Percentiles rank a stretch among this genome's conserved stretches.
These are phyloP conservation scores for Dicranocentrus wangi DNA, from an alignment of 2,888 invertebrate species.

Conservation along the genomic window DNA sequence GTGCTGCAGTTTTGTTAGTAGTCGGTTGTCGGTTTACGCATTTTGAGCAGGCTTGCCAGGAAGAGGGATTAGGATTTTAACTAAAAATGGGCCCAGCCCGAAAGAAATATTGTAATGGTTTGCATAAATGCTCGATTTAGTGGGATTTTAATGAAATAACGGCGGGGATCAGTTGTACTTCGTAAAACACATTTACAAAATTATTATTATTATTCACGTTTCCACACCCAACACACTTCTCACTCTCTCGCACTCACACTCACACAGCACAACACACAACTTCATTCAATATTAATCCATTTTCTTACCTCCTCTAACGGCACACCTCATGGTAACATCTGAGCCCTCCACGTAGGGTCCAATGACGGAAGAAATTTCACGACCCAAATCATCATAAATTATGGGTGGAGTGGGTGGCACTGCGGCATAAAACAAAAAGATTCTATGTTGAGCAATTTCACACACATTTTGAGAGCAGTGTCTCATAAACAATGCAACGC, in stretches of 20 bases:
- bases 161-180: slow-evolving; percentile 20
- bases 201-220: too few species aligned
- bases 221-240: not conserved
- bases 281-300: slow-evolving; percentile 49
- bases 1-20: slow-evolving; percentile 5
- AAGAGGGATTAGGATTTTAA: not conserved
- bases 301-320: slow-evolving; percentile 87
- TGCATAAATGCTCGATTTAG: slow-evolving; percentile 55
- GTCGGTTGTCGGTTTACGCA: too few species aligned
- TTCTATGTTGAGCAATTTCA: slow-evolving; percentile 12
- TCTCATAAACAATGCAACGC: slow-evolving; percentile 23
- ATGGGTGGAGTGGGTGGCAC: slow-evolving; percentile 87
- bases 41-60: not conserved
- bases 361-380: slow-evolving; percentile 84
- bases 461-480: too few species aligned
- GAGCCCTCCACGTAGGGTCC: slow-evolving; percentile 92
- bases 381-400: slow-evolving; percentile 88
- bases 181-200: not conserved
- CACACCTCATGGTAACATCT: slow-evolving; percentile 87
- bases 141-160: slow-evolving; percentile 55
- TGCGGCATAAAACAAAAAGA: slow-evolving; percentile 74
- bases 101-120: slow-evolving; percentile 55
- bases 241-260: slow-evolving; percentile 15
- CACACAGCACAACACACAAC: too few species aligned
- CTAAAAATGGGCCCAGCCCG: slow-evolving; percentile 7